phyloP scores from a whole-genome alignment of 2,888 invertebrate species.

The Byasa hedistus region DNA sequence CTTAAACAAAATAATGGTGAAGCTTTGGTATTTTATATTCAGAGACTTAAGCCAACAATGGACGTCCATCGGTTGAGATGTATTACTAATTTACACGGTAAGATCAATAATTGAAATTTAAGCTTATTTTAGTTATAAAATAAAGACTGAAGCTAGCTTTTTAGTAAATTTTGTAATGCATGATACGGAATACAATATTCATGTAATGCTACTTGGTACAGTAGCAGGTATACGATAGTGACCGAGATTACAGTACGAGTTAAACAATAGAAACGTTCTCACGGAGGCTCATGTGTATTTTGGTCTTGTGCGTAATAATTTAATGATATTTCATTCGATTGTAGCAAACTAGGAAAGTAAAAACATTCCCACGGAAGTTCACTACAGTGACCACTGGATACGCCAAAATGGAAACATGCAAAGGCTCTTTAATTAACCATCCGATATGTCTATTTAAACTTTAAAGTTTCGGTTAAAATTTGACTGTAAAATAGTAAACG shows the following conservation, averaged over 20 bases:
- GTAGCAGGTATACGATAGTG: constrained; percentile 39
- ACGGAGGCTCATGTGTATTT: constrained; percentile 70
- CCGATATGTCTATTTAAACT: background rate
- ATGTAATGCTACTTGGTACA: background rate
- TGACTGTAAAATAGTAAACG: too few species aligned
- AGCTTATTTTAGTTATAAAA: too few species aligned
- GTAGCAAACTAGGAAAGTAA: constrained; percentile 55
- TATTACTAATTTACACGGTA: too few species aligned
- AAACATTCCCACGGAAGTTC: constrained; percentile 57
- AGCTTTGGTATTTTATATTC: too few species aligned
- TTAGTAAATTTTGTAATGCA: too few species aligned
- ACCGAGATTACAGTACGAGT: constrained; percentile 58
- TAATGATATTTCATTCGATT: constrained; percentile 65
- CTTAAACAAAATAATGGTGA: too few species aligned
- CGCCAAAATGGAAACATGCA: constrained; percentile 18
- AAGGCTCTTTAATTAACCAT: constrained; percentile 8
- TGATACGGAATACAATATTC: background rate
- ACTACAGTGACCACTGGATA: constrained; percentile 17
- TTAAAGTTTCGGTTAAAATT: background rate
- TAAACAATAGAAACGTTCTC: constrained; percentile 68
- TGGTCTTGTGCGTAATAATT: constrained; percentile 61
- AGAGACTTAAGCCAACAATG: too few species aligned
- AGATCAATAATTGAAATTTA: too few species aligned
- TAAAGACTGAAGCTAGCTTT: too few species aligned
- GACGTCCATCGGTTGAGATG: too few species aligned